Conservation (phyloP, 2,797 vertebrate species). For the Taenioides sp. region DNA sequence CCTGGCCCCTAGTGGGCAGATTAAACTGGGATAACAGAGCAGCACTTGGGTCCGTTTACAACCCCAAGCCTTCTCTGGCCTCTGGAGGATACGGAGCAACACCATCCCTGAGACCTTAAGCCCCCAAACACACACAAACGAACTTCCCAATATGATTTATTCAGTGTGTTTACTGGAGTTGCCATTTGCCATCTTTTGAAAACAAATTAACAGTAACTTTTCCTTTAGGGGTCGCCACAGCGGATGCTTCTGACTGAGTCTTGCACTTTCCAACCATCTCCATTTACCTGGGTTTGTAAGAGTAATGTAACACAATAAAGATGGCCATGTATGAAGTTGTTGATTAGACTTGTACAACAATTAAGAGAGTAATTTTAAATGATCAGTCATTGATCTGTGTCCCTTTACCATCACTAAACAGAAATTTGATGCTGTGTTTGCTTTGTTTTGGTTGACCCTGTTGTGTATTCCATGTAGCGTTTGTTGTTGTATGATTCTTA, state of each 20-base stretch:
- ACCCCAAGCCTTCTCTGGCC: constrained; percentile 50
- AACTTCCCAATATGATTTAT: constrained; percentile 73
- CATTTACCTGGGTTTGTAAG: background rate
- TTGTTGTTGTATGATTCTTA: too few species aligned
- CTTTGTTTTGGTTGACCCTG: too few species aligned
- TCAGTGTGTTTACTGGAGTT: constrained; percentile 76
- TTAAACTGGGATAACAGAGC: constrained; percentile 66
- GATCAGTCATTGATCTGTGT: too few species aligned
- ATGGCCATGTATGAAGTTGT: background rate
- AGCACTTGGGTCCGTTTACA: constrained; percentile 70
- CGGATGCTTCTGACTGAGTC: background rate
- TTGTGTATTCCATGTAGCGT: too few species aligned
- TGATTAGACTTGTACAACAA: too few species aligned
- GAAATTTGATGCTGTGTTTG: too few species aligned
- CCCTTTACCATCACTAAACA: too few species aligned
- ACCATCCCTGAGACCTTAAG: constrained; percentile 42
- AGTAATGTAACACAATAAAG: background rate
- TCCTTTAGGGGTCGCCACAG: background rate
- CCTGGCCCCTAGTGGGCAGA: constrained; percentile 62
- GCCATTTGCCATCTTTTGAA: constrained; percentile 72
- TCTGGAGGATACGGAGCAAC: constrained; percentile 66
- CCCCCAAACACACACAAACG: constrained; percentile 18
- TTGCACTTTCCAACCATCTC: background rate
- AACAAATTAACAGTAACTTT: constrained; percentile 74
- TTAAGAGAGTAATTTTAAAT: too few species aligned